Evolutionary conservation across 2,113 vertebrate genomes (phyloP).

Genomic region (Plecturocebus donacophilus): DNA sequence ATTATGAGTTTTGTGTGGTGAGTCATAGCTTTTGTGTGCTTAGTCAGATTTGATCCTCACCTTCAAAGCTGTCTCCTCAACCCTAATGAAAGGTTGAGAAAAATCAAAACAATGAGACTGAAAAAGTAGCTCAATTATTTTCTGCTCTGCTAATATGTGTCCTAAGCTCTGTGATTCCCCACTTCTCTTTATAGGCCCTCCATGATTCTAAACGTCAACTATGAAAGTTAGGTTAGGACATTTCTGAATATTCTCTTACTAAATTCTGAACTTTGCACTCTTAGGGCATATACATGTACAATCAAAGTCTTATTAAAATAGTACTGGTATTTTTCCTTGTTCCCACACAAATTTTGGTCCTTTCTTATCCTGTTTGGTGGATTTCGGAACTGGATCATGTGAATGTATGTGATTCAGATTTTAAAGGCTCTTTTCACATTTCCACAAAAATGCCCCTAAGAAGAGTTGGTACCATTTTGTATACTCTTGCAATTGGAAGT

Average conservation of each 20-base stretch:
- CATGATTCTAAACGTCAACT: background rate
- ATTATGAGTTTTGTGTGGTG: conserved; percentile 13
- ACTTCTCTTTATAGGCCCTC: background rate
- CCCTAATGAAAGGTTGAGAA: conserved; percentile 9
- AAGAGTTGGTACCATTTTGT: background rate
- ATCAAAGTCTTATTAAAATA: background rate
- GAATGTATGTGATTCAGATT: background rate
- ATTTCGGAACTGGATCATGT: background rate
- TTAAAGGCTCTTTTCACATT: background rate
- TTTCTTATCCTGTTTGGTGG: background rate
- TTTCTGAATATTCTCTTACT: conserved; percentile 13
- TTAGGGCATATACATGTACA: background rate
- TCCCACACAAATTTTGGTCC: background rate
- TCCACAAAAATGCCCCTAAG: background rate
- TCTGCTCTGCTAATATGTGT: background rate
- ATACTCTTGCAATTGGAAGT: background rate
- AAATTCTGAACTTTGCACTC: background rate
- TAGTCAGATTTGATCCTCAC: conserved; percentile 39
- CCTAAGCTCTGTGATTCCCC: background rate
- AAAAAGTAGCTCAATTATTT: conserved; percentile 17
- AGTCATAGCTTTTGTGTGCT: conserved; percentile 24
- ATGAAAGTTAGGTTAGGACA: background rate
- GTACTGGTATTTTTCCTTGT: conserved; percentile 13
- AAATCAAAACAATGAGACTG: conserved; percentile 19
- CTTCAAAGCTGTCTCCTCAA: background rate